Base-by-base conservation (phyloP, 1,140 invertebrate species). In the Thrips palmi region DNA sequence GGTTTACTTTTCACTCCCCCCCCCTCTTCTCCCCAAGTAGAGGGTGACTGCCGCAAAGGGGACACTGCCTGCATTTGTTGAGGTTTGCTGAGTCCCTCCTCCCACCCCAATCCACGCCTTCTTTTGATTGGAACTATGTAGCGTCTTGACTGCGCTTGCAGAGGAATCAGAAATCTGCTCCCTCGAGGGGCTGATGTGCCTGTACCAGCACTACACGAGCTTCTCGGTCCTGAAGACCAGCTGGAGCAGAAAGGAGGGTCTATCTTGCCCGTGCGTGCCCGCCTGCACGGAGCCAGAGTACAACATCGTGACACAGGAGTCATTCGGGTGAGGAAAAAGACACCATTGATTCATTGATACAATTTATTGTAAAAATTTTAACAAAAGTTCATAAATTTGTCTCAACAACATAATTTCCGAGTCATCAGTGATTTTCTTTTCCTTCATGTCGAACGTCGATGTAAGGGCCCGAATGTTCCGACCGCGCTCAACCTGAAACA, bases 211-310 rank as follows among this genome's bases (percentile, higher is more conserved):
- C 41, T 65, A 70, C 42, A 60, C 65, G 39, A 55, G 67, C 41
- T 49, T 74, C 2, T 65, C 67, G n/a, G 70, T 74, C 0, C 57
- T 74, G 29, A 67, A 67, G 29, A 56, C 61, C 58, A 3, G 48
- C 50, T 40, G 41, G 40, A 37, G 42, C 43, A 49, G 23, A 24
- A 47, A 45, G 25, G 28, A 47, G 8, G 70, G 70, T 10, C 47
- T 71, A 8, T 64, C 61, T n/a, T 73, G 70, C 28, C 58, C 68
- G 43, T 73, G 70, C 43, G 50, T 70, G 35, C 67, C 70, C 0
- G 70, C 68, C 0, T 73, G 70, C 45, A 66, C 65, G 0, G 70
- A 71, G 48, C 65, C 66, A 33, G 69, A 73, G 48, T 49, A 45
- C 34, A 45, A 47, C 2, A 43, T 48, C 18, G 33, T 50, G 2